Base-by-base conservation (phyloP, 2,888 invertebrate genomes). In the Ennomos fuscantarius region DNA sequence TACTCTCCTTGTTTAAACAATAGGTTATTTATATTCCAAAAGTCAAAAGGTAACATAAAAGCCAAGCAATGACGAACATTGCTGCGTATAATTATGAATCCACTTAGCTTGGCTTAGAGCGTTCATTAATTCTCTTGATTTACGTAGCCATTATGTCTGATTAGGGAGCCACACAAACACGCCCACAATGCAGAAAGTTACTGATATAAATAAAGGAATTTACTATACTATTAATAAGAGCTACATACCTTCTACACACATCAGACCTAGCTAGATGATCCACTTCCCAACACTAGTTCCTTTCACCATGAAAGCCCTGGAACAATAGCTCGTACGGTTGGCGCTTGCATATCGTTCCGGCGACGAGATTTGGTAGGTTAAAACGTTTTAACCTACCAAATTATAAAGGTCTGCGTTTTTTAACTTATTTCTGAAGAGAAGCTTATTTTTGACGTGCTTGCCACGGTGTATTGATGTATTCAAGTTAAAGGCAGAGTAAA, bases 11-110 rank as follows among this genome's bases (percentile, higher is more conserved):
- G 43, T 44, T 9, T 46, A 60, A 60, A 60, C 62, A 67, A 65
- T 65, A 51, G 54, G 50, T 58, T 58, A 63, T 64, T 62, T 55
- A 61, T 65, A 66, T 67, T 64, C 61, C 44, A 53, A 61, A 54
- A 58, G 63, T 55, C 62, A 62, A 62, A 57, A 65, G 65, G 65
- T 57, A 50, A 62, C 40, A 12, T 11, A 48, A 58, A 66, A 50
- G 37, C 44, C 33, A 42, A 51, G 43, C 36, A 39, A 51, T 42
- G 50, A 43, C 46, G 44, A 45, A 43, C 40, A 35, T 48, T 32
- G 13, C 11, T 32, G 50, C 24, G 50, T 50, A 39, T 49, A 57
- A 51, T 62, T 60, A 57, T 48, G 41, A 32, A 46, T 34, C 51
- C 36, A 59, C 53, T 59, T 53, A 53, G 48, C 36, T 49, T 44